These are phyloP conservation scores for Eristalis arbustorum DNA, from an alignment of 2,888 invertebrate species.

Conservation along the genomic window DNA sequence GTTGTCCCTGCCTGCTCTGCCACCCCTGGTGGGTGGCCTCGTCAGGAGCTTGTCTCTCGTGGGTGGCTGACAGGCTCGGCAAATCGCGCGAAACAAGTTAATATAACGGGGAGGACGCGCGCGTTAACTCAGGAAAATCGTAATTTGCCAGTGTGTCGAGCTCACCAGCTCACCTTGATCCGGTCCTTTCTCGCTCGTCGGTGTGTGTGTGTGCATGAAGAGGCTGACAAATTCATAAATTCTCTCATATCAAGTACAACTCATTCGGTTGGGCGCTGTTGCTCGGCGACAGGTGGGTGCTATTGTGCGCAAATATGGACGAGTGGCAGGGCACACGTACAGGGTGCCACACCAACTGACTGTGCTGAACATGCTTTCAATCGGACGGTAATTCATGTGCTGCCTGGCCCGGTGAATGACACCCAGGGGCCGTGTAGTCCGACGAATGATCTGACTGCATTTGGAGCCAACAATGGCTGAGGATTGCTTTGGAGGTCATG, in stretches of 20 bases:
- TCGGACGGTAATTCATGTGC: too few relatives aligned
- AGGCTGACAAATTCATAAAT: slow-evolving; percentile 33
- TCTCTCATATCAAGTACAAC: slow-evolving; percentile 33
- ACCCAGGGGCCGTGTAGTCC: too few relatives aligned
- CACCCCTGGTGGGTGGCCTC: slow-evolving; percentile 24
- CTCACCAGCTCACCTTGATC: neutral
- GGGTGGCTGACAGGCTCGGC: neutral
- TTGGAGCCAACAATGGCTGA: too few relatives aligned
- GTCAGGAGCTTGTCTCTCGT: neutral
- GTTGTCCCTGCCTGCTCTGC: neutral
- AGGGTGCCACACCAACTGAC: slow-evolving; percentile 3
- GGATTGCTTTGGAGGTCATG: too few relatives aligned
- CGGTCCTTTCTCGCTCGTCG: too few relatives aligned
- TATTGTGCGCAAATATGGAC: neutral
- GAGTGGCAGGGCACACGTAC: neutral
- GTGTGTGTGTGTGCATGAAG: neutral
- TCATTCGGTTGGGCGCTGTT: neutral
- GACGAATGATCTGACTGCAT: too few relatives aligned
- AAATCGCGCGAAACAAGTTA: slow-evolving; percentile 52
- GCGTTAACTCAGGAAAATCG: slow-evolving; percentile 38
- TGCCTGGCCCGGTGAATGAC: too few relatives aligned
- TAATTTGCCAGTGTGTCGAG: slow-evolving; percentile 31
- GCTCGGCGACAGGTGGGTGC: slow-evolving; percentile 40
- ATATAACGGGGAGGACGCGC: slow-evolving; percentile 4
- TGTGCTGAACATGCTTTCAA: too few relatives aligned